Evolutionary conservation across 2,797 vertebrate species (phyloP).

Genomic region (Coccyzus lansbergi): DNA sequence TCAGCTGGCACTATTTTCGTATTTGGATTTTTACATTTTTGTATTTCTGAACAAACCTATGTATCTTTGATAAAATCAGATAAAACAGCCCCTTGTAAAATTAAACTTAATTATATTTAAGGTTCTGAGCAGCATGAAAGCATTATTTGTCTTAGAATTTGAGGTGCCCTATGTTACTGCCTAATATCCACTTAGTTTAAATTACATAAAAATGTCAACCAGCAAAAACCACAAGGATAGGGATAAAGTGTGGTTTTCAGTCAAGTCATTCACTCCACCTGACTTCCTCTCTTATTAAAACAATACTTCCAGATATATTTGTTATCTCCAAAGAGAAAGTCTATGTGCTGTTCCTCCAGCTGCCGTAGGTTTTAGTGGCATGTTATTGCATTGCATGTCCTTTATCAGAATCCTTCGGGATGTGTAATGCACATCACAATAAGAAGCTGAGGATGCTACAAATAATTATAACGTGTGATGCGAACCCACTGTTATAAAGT

Average conservation of each 20-base stretch:
- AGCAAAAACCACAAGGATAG: background rate
- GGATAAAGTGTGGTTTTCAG: constrained; percentile 14
- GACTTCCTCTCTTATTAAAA: constrained; percentile 20
- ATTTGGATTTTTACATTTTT: background rate
- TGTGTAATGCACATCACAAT: constrained; percentile 23
- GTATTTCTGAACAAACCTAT: background rate
- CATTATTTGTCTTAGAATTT: background rate
- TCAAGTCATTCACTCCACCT: constrained; percentile 1
- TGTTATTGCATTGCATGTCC: constrained; percentile 12
- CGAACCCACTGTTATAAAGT: constrained; percentile 60
- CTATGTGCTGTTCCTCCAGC: constrained; percentile 22
- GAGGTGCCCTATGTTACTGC: background rate
- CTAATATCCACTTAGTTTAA: constrained; percentile 36
- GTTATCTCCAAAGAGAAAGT: constrained; percentile 25
- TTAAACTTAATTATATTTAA: background rate
- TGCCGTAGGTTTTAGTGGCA: constrained; percentile 22
- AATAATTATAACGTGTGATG: constrained; percentile 71
- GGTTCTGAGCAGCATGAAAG: background rate
- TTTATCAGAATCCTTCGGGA: constrained; percentile 64
- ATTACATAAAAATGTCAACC: background rate
- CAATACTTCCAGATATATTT: constrained; percentile 28
- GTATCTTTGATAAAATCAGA: background rate
- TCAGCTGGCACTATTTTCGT: background rate
- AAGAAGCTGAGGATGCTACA: constrained; percentile 56
- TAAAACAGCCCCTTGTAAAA: background rate